A percentile compares a stretch with the other conserved stretches of the same genome.
Conservation (phyloP, 2,113 vertebrate species). For the Ranitomeya variabilis region DNA sequence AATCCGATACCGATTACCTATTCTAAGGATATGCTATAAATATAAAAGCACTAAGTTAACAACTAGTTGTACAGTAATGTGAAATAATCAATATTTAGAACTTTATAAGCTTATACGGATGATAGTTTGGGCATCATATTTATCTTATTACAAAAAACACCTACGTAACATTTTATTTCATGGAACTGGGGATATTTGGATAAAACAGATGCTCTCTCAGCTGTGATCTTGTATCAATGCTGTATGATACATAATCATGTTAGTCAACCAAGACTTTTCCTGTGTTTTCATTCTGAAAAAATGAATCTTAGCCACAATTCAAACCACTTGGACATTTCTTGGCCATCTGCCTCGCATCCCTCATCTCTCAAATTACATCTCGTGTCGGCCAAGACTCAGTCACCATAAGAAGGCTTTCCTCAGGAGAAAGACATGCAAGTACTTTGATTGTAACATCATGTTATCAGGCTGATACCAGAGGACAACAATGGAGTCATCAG, state of each 20-base stretch:
- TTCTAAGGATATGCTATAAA: too few relatives aligned
- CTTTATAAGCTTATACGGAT: neutral
- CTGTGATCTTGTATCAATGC: constrained; percentile 3
- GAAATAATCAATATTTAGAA: neutral
- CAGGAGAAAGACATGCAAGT: constrained; percentile 24
- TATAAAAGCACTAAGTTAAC: neutral
- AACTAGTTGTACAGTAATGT: neutral
- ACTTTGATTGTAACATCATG: constrained; percentile 17
- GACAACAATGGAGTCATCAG: neutral
- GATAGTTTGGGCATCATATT: neutral
- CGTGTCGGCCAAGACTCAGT: constrained; percentile 43
- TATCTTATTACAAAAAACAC: neutral
- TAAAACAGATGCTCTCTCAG: constrained; percentile 41
- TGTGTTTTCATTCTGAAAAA: constrained; percentile 50
- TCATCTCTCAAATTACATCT: constrained; percentile 45
- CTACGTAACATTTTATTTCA: neutral
- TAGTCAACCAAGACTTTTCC: constrained; percentile 37
- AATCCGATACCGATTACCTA: too few relatives aligned
- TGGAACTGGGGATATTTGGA: neutral
- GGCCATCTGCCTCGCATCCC: constrained; percentile 36
- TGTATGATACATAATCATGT: constrained; percentile 29
- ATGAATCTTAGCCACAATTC: constrained; percentile 49
- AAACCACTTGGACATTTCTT: constrained; percentile 50
- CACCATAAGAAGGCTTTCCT: neutral
- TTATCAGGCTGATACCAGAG: neutral